Conservation (phyloP, 2,113 vertebrate genomes). For the Amphiprion percula region DNA sequence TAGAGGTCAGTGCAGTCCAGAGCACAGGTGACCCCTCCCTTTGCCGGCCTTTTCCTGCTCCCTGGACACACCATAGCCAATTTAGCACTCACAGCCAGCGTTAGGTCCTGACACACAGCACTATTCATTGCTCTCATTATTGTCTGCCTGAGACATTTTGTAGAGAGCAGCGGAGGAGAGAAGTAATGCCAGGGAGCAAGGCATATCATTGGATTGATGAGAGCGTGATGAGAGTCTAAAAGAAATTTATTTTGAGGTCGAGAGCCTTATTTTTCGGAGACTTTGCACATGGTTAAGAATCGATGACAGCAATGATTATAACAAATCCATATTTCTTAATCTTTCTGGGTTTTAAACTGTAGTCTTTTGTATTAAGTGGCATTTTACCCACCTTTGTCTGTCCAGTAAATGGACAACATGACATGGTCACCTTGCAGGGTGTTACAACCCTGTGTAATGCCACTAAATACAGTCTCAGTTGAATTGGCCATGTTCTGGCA, state of each 20-base stretch:
- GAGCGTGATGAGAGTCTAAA: slow-evolving; percentile 21
- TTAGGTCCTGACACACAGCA: slow-evolving; percentile 61
- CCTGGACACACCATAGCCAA: slow-evolving; percentile 61
- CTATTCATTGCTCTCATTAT: slow-evolving; percentile 81
- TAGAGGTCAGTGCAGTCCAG: slow-evolving; percentile 62
- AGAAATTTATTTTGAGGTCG: slow-evolving; percentile 20
- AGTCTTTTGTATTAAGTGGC: too few species aligned
- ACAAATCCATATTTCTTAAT: not conserved
- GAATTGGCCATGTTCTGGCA: slow-evolving; percentile 17
- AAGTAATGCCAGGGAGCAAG: slow-evolving; percentile 41
- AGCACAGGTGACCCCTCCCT: slow-evolving; percentile 41
- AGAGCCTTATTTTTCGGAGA: not conserved
- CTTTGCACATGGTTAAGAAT: not conserved
- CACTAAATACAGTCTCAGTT: not conserved
- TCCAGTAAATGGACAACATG: not conserved
- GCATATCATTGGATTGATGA: slow-evolving; percentile 41
- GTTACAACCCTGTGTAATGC: not conserved
- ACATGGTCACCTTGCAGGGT: not conserved
- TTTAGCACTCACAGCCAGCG: slow-evolving; percentile 64
- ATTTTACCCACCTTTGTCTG: not conserved
- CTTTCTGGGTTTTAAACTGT: not conserved
- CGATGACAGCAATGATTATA: not conserved
- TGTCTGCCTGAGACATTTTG: slow-evolving; percentile 67
- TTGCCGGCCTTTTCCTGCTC: slow-evolving; percentile 44
- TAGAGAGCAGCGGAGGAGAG: slow-evolving; percentile 37